Conservation (phyloP, 2,888 invertebrate species). For the Caenorhabditis afra region DNA sequence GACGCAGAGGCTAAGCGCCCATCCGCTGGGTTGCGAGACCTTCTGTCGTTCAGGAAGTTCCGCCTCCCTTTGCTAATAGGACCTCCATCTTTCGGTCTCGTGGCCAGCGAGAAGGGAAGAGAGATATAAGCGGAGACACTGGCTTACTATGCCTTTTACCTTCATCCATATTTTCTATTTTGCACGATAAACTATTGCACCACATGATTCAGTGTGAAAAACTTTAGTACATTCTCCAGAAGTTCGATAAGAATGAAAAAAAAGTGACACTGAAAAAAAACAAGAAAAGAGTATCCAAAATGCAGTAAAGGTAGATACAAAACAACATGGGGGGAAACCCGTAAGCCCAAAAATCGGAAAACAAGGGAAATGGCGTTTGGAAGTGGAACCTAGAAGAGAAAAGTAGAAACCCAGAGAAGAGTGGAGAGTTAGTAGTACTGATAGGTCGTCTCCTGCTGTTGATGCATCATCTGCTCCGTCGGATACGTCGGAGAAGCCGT, state of each 20-base stretch:
- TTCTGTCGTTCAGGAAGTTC: too few relatives aligned
- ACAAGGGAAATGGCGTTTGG: constrained; percentile 4
- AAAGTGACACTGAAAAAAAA: not conserved
- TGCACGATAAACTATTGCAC: constrained; percentile 12
- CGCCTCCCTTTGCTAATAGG: too few relatives aligned
- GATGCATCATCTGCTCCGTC: constrained; percentile 31
- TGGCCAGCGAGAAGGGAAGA: constrained; percentile 70
- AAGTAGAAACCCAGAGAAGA: constrained; percentile 1
- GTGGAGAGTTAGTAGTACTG: constrained; percentile 17
- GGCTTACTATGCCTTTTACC: not conserved
- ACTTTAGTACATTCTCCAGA: not conserved
- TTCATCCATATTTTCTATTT: not conserved
- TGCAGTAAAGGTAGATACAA: not conserved
- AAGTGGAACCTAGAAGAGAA: constrained; percentile 8
- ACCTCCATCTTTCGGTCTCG: too few relatives aligned
- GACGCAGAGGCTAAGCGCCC: too few relatives aligned
- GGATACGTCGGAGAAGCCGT: constrained; percentile 35
- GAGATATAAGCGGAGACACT: constrained; percentile 45
- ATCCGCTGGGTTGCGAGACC: too few relatives aligned
- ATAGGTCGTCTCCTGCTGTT: not conserved
- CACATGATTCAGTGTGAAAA: not conserved
- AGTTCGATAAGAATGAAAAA: not conserved
- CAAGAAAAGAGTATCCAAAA: not conserved
- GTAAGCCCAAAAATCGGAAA: constrained; percentile 13
- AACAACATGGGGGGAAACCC: constrained; percentile 5